A percentile compares a stretch with the other conserved stretches of the same genome.
Evolutionary conservation across 2,113 vertebrate species (phyloP).

Genomic region (Hemibagrus wyckioides): DNA sequence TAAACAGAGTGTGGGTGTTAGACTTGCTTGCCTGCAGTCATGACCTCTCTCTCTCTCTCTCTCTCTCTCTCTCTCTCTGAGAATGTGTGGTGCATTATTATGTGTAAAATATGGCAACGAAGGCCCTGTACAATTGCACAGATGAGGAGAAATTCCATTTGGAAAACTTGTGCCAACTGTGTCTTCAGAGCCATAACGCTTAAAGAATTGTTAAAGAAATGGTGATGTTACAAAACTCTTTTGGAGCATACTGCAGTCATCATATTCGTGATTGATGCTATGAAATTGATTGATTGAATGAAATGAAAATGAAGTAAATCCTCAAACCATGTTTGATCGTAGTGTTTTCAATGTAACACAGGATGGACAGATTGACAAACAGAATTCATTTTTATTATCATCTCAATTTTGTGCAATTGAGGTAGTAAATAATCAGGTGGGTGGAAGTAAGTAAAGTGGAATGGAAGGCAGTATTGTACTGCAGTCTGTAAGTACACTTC

Average conservation of each 20-base stretch:
- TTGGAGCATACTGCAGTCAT: background rate
- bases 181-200: background rate
- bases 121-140: background rate
- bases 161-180: background rate
- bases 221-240: background rate
- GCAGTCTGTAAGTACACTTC: background rate
- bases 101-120: background rate
- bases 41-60: background rate
- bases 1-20: background rate
- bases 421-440: background rate
- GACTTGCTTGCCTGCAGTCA: background rate
- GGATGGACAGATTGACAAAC: too few relatives aligned
- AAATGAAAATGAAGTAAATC: background rate
- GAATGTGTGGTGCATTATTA: background rate
- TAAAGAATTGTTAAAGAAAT: background rate
- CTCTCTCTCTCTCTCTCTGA: background rate
- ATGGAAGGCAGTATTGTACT: background rate
- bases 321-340: background rate
- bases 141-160: background rate
- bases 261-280: background rate
- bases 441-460: background rate
- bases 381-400: background rate
- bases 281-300: too few relatives aligned
- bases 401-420: background rate
- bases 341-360: background rate